Base-by-base conservation (phyloP, 1,140 invertebrate genomes). In the Philotrypesis tridentata region DNA sequence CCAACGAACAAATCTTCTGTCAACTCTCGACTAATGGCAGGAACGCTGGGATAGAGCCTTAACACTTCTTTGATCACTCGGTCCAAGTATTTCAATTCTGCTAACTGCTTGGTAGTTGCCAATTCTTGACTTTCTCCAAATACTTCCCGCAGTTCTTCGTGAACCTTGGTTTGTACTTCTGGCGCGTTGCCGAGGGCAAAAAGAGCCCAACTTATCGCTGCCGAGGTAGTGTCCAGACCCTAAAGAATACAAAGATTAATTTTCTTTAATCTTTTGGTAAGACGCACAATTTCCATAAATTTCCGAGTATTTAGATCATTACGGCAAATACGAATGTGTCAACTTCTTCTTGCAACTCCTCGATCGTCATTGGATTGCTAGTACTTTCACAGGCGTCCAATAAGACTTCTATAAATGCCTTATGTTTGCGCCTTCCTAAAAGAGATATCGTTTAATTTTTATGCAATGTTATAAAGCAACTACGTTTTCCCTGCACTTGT, bases 271-370 rank as follows among this genome's bases (percentile, higher is more conserved):
- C 1, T n/a, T 68, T 31, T 31, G 5, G 60, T 25, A 21, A 25
- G n/a, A n/a, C n/a, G n/a, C n/a, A n/a, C n/a, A 61, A n/a, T 8
- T 61, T 61, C 3, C 23, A 25, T 3, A 61, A 23, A 68, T 11
- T 68, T 27, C 31, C n/a, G 5, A 27, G 27, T 31, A 79, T 71
- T 31, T 71, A 33, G 68, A 25, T 74, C 63, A 33, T 82, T 83
- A 96, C 96, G 90, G 93, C 95, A 92, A 96, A 96, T 94, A 96
- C 95, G 86, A 96, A 96, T 0, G 95, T 96, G 82, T 96, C 94
- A 0, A 96, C 95, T 91, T 96, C 94, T 89, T 96, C 94, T 81
- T 93, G 86, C 21, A 97, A 94, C 86, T 96, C 95, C 43, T 93
- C 87, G 84, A 95, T 92, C n/a, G 92, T 94, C 33, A 96, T 88